A percentile compares a stretch with the other conserved stretches of the same genome.
Evolutionary conservation across 2,888 invertebrate species (phyloP).

Genomic region (Uropetala carovei): DNA sequence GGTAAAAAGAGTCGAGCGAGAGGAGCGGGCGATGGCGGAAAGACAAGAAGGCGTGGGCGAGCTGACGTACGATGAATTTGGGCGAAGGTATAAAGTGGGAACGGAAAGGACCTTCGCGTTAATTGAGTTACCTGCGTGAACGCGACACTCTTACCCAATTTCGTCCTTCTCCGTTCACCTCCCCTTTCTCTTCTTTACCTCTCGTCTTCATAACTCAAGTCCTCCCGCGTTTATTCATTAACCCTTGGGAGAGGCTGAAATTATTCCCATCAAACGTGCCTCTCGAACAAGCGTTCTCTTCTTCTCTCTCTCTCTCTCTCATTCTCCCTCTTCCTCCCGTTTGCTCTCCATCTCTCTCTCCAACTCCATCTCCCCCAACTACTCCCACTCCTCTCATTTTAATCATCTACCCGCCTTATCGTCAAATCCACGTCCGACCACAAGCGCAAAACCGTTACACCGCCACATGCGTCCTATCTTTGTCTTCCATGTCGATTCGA

Average conservation of each 20-base stretch:
- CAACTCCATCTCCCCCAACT: neutral
- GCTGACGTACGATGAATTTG: neutral
- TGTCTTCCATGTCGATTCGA: too few species aligned
- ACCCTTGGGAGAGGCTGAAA: neutral
- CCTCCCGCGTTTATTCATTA: slow-evolving; percentile 28
- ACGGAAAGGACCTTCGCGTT: neutral
- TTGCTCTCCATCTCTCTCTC: neutral
- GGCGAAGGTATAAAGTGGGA: neutral
- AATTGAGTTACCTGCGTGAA: slow-evolving; percentile 47
- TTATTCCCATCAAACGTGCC: slow-evolving; percentile 8
- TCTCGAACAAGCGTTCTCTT: neutral
- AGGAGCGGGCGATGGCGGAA: neutral
- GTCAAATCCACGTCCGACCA: too few species aligned
- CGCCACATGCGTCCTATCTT: too few species aligned
- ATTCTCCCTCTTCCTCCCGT: neutral
- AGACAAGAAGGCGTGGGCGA: neutral
- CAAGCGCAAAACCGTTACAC: too few species aligned
- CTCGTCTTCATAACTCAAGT: neutral
- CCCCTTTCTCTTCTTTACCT: neutral
- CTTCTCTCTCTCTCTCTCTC: neutral
- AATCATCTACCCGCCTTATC: too few species aligned
- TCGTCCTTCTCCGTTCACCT: neutral
- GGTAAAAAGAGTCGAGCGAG: neutral
- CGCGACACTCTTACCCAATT: neutral
- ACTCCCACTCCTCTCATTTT: neutral